Base-by-base conservation (phyloP, 1,140 invertebrate genomes). In the Euglossa dilemma region DNA sequence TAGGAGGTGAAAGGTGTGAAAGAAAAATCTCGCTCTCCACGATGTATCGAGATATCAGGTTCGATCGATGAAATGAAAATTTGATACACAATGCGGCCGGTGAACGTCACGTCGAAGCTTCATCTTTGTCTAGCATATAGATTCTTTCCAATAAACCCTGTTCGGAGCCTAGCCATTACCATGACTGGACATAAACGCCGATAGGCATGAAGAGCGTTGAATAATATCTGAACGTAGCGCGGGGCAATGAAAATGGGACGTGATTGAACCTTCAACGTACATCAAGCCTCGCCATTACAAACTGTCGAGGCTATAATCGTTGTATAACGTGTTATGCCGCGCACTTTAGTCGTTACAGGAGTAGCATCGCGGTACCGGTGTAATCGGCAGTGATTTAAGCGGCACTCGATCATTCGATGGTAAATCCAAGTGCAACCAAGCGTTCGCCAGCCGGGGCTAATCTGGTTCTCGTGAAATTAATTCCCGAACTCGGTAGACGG, bases 391-490 rank as follows among this genome's bases (percentile, higher is more conserved):
- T 61, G 79, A 80, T 80, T 74, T 63, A 80, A 80, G 73, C 71
- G 52, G 28, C 36, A 36, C 79, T 80, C 59, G 59, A 80, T 80
- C 69, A 72, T 63, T 50, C 47, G 14, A 28, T 18, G 78, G 47
- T 54, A 12, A 4, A 66, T 25, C 45, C 56, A 71, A 61, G 18
- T 18, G 47, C 20, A 50, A 59, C 43, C 7, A 6, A 50, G 43
- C 50, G 50, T 18, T 18, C 36, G 50, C 16, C 36, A 54, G 12
- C 14, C 25, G 56, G 2, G 64, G 36, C 59, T 59, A 75, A 71
- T 73, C 71, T 54, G 71, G 12, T 83, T 79, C 61, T 80, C 64
- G 74, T 56, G 72, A 82, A 52, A 80, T 87, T 83, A 87, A 86
- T 87, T 70, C 61, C 18, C 20, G 28, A 59, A 50, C 61, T 69